Evolutionary conservation across 2,888 invertebrate species (phyloP).

Genomic region (Hofmannophila pseudospretella): DNA sequence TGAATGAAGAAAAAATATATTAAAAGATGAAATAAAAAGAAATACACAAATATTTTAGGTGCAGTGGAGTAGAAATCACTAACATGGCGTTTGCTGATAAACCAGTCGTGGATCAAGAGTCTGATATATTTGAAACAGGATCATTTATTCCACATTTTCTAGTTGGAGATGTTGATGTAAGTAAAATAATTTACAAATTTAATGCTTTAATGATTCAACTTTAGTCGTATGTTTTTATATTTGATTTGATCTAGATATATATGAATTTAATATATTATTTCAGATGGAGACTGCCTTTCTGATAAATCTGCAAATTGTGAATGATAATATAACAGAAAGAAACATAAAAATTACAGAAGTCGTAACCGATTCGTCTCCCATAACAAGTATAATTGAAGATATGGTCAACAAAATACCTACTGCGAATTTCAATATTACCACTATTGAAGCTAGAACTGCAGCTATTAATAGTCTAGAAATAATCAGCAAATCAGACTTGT

Average conservation of each 20-base stretch:
- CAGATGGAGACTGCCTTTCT: conserved; percentile 36
- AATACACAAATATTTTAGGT: no score
- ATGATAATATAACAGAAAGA: conserved; percentile 25
- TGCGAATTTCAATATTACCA: conserved; percentile 12
- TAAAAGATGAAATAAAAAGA: no score
- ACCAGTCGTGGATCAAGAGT: conserved; percentile 15
- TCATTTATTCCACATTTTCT: conserved; percentile 29
- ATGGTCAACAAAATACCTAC: conserved; percentile 17
- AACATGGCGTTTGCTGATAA: conserved; percentile 26
- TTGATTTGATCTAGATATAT: no score
- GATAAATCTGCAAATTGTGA: conserved; percentile 38
- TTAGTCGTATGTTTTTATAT: not conserved
- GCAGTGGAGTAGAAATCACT: conserved; percentile 32
- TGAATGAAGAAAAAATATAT: no score
- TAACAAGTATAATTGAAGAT: conserved; percentile 22
- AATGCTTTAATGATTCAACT: not conserved
- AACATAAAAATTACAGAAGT: conserved; percentile 20
- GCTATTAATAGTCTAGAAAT: conserved; percentile 12
- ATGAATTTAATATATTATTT: conserved; percentile 13
- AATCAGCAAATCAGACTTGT: conserved; percentile 25
- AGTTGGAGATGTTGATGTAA: conserved; percentile 29
- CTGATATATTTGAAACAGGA: conserved; percentile 21
- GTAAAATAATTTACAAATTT: conserved; percentile 8
- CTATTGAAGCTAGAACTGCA: conserved; percentile 7
- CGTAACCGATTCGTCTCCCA: conserved; percentile 16